Percentiles rank a stretch among this genome's conserved stretches.
Evolutionary conservation across 2,888 invertebrate genomes (phyloP).

Genomic region (Melieria crassipennis): DNA sequence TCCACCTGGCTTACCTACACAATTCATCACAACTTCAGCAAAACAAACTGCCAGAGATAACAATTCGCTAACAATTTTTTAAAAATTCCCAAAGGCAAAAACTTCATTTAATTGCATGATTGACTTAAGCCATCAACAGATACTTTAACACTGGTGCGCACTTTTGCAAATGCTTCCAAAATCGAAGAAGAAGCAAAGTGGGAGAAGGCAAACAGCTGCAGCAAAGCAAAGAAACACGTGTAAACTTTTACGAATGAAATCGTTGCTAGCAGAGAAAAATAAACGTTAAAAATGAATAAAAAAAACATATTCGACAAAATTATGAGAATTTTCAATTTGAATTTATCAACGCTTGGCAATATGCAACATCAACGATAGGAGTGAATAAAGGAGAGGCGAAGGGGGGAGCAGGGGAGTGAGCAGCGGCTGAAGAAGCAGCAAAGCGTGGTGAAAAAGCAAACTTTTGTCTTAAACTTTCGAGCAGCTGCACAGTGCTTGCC

Average conservation of each 20-base stretch:
- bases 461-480: slow-evolving; percentile 41
- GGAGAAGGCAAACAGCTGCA: slow-evolving; percentile 26
- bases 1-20: too few species aligned
- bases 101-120: slow-evolving; percentile 30
- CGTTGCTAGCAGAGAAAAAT: slow-evolving; percentile 42
- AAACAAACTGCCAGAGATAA: too few species aligned
- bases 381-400: neutral
- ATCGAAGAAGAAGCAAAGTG: neutral
- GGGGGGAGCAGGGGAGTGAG: neutral
- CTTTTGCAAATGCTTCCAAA: neutral
- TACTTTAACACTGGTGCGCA: too few species aligned
- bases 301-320: slow-evolving; percentile 48
- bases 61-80: too few species aligned
- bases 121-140: slow-evolving; percentile 11
- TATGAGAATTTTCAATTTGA: slow-evolving; percentile 59
- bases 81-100: neutral
- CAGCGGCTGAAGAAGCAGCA: slow-evolving; percentile 40
- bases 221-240: slow-evolving; percentile 39
- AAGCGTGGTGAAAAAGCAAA: slow-evolving; percentile 56
- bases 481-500: neutral
- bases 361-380: neutral
- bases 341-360: slow-evolving; percentile 3
- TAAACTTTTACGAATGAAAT: slow-evolving; percentile 59
- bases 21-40: too few species aligned
- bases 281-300: too few species aligned